Evolutionary conservation across 2,113 vertebrate genomes (phyloP).

Genomic region (Solea solea): DNA sequence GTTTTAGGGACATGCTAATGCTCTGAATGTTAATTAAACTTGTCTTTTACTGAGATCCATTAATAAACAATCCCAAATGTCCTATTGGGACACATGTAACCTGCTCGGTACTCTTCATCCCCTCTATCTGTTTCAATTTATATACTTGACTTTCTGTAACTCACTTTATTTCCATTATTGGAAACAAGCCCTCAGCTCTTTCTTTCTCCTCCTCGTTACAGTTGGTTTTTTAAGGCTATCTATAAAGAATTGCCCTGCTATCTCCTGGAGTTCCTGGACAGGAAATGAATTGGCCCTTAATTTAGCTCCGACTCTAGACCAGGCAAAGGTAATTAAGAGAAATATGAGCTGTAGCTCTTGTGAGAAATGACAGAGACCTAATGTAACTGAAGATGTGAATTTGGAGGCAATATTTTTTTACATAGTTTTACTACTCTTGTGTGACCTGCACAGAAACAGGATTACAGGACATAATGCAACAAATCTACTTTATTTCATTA

Average conservation of each 20-base stretch:
- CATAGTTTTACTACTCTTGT: slow-evolving; percentile 1
- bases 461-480: slow-evolving; percentile 4
- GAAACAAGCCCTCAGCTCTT: slow-evolving; percentile 12
- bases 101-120: not conserved
- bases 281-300: slow-evolving; percentile 69
- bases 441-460: slow-evolving; percentile 10
- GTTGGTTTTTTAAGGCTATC: slow-evolving; percentile 41
- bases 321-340: slow-evolving; percentile 64
- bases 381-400: slow-evolving; percentile 33
- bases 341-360: slow-evolving; percentile 45
- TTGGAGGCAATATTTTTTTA: slow-evolving; percentile 6
- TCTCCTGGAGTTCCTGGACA: slow-evolving; percentile 35
- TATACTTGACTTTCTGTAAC: not conserved
- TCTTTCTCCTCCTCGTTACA: slow-evolving; percentile 9
- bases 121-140: not conserved
- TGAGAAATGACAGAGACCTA: slow-evolving; percentile 27
- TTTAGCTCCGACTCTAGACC: slow-evolving; percentile 54
- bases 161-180: slow-evolving; percentile 12
- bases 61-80: slow-evolving; percentile 6
- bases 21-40: not conserved
- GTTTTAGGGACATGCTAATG: slow-evolving; percentile 8
- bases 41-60: not conserved
- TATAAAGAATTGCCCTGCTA: slow-evolving; percentile 38
- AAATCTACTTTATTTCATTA: slow-evolving; percentile 7
- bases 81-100: not conserved